phyloP scores from a whole-genome alignment of 2,113 vertebrate species.

The Centropus unirufus region DNA sequence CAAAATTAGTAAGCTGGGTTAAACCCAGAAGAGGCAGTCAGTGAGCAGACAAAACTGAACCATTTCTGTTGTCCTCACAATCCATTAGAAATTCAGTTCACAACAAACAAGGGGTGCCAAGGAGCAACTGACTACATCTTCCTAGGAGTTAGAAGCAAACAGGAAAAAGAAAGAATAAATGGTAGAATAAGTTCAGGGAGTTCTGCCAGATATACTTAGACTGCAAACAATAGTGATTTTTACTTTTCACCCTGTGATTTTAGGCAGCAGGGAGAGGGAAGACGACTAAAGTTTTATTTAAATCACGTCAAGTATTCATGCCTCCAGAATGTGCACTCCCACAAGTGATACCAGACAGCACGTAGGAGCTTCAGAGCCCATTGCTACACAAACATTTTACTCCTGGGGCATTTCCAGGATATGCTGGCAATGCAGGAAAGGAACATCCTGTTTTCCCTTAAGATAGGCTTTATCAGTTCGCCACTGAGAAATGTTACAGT shows the following conservation, averaged over 20 bases:
- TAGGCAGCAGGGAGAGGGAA: background rate
- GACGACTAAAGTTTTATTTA: background rate
- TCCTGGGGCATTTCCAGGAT: background rate
- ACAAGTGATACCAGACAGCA: background rate
- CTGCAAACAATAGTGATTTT: background rate
- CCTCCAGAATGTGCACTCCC: background rate
- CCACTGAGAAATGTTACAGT: background rate
- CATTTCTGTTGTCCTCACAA: background rate
- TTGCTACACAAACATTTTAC: background rate
- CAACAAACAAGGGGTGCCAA: background rate
- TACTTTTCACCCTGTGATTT: background rate
- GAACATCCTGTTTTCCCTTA: background rate
- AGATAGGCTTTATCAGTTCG: background rate
- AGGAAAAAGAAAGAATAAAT: background rate
- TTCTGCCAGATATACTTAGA: background rate
- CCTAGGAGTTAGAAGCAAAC: background rate
- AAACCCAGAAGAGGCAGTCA: background rate
- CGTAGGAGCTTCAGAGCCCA: background rate
- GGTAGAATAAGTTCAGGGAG: background rate
- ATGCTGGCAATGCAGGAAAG: background rate
- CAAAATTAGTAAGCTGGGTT: background rate
- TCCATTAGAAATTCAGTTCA: background rate
- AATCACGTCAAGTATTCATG: background rate
- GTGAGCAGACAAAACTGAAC: background rate
- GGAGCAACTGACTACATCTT: accelerated